Evolutionary conservation across 2,113 vertebrate genomes (phyloP).

Genomic region (Hystrix brachyura): DNA sequence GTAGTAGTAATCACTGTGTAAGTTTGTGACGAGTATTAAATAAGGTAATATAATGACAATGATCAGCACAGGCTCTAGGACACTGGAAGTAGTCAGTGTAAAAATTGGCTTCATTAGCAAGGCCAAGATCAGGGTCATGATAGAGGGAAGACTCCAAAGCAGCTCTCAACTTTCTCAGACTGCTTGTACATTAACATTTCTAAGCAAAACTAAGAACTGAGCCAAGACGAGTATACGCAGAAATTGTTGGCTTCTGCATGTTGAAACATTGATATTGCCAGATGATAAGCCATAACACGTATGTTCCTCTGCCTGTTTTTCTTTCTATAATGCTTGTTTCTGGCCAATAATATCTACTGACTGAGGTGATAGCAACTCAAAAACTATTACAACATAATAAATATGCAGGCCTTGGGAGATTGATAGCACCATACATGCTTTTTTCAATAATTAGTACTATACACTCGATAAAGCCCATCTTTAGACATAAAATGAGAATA

Average conservation of each 20-base stretch:
- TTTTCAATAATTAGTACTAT: slow-evolving; percentile 78
- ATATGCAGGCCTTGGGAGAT: slow-evolving; percentile 75
- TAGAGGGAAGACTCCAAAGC: neutral
- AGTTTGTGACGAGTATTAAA: neutral
- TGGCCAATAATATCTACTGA: neutral
- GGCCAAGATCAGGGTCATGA: neutral
- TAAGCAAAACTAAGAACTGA: neutral
- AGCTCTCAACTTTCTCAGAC: neutral
- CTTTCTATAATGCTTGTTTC: neutral
- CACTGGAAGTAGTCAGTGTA: neutral
- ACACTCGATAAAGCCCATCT: slow-evolving; percentile 1
- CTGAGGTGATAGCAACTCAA: slow-evolving; percentile 4
- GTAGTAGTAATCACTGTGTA: neutral
- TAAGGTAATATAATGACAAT: neutral
- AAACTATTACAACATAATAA: slow-evolving; percentile 37
- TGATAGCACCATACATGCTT: neutral
- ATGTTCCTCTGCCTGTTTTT: neutral
- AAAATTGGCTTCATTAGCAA: neutral
- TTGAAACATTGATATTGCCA: neutral
- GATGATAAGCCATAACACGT: neutral
- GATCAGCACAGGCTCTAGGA: neutral
- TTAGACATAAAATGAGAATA: slow-evolving; percentile 64
- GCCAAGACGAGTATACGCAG: neutral
- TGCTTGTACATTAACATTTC: neutral
- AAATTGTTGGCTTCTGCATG: neutral